phyloP scores from a whole-genome alignment of 2,888 invertebrate species.

The Ganaspis brasiliensis region DNA sequence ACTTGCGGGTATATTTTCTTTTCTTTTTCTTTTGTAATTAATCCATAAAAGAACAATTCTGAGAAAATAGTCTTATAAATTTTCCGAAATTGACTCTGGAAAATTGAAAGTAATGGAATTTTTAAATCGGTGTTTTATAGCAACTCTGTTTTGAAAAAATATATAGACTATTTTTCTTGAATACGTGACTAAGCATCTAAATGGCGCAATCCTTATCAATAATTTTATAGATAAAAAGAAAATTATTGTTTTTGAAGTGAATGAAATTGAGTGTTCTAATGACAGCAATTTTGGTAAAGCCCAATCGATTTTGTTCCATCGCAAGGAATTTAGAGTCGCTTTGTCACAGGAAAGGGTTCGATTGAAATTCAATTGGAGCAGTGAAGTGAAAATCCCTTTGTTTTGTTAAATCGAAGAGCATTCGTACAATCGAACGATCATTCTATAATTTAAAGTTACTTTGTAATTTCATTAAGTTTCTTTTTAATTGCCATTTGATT shows the following conservation, averaged over 20 bases:
- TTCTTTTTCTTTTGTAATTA: no score
- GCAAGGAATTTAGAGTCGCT: conserved; percentile 26
- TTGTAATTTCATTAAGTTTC: not conserved
- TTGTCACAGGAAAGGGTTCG: conserved; percentile 22
- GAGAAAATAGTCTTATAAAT: no score
- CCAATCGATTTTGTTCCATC: conserved; percentile 18
- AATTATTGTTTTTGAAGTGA: conserved; percentile 13
- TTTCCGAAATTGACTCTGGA: no score
- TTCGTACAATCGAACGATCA: conserved; percentile 9
- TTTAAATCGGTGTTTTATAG: no score
- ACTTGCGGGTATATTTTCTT: no score
- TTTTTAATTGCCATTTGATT: conserved; percentile 5
- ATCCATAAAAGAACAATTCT: no score
- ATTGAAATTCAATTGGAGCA: conserved; percentile 37
- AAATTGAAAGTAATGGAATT: no score
- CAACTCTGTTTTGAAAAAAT: no score
- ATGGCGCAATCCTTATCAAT: not conserved
- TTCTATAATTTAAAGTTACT: conserved; percentile 18
- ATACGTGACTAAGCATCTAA: not conserved
- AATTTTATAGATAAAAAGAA: not conserved
- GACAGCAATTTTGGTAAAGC: conserved; percentile 28
- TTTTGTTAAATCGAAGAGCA: conserved; percentile 37
- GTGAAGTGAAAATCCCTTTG: conserved; percentile 37
- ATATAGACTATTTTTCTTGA: no score
- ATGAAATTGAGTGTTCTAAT: conserved; percentile 1